phyloP scores from a whole-genome alignment of 2,113 vertebrate genomes.

The Perccottus glenii region DNA sequence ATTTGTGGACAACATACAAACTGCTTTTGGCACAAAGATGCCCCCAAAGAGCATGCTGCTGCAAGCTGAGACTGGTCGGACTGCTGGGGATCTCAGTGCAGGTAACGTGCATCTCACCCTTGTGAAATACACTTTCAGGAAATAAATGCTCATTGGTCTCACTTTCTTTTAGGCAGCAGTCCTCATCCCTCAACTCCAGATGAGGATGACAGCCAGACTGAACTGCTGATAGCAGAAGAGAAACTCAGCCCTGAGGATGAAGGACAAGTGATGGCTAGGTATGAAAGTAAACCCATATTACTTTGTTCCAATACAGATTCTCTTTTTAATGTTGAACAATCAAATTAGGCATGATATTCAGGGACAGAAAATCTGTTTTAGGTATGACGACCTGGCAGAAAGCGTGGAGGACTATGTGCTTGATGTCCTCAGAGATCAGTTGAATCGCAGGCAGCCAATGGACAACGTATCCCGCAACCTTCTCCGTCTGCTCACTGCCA shows the following conservation, averaged over 20 bases:
- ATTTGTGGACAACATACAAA: conserved; percentile 97
- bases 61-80: conserved; percentile 87
- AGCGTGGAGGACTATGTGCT: conserved; percentile 97
- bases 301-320: background rate
- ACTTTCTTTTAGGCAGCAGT: conserved; percentile 85
- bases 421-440: conserved; percentile 92
- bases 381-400: conserved; percentile 94
- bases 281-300: conserved; percentile 11
- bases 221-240: conserved; percentile 95
- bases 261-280: conserved; percentile 95
- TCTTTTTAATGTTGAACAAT: background rate
- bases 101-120: conserved; percentile 60
- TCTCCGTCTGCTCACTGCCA: conserved; percentile 91
- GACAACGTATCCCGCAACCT: conserved; percentile 96
- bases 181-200: conserved; percentile 94
- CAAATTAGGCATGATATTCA: background rate
- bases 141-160: background rate
- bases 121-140: background rate
- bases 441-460: conserved; percentile 95
- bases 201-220: conserved; percentile 96
- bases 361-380: conserved; percentile 44
- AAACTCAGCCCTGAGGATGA: conserved; percentile 97
- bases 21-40: conserved; percentile 95
- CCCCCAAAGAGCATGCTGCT: conserved; percentile 94
- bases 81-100: conserved; percentile 92